Percentiles rank a stretch among this genome's conserved stretches.
Conservation (phyloP, 2,888 invertebrate species). For the Norana najaformis region DNA sequence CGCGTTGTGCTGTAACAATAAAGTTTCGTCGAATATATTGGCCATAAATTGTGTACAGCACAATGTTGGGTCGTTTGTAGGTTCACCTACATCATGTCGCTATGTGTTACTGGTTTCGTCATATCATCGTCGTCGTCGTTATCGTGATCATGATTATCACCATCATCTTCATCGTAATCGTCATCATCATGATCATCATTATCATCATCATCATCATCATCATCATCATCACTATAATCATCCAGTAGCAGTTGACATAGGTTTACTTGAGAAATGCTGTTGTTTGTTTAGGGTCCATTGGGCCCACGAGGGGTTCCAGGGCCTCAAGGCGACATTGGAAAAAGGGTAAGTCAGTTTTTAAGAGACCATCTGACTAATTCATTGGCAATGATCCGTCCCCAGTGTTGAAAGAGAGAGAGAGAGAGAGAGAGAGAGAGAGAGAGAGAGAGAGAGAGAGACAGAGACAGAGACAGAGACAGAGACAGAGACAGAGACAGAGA, state of each 20-base stretch:
- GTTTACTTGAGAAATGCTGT: not conserved
- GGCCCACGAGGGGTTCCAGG: conserved; percentile 45
- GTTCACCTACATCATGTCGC: too few species aligned
- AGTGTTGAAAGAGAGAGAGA: not conserved
- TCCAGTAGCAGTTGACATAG: too few species aligned
- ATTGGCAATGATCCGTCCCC: not conserved
- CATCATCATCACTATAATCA: too few species aligned
- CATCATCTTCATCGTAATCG: not conserved
- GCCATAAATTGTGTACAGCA: too few species aligned
- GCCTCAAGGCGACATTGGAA: conserved; percentile 45
- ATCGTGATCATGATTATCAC: not conserved
- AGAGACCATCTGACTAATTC: too few species aligned
- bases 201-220: not conserved
- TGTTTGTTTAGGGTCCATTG: conserved; percentile 39
- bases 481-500: too few species aligned
- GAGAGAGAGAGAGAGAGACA: too few species aligned
- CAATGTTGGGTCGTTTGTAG: too few species aligned
- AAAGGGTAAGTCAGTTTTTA: conserved; percentile 36
- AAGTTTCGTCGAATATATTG: not conserved
- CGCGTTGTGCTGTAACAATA: not conserved
- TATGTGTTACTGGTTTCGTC: not conserved
- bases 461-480: too few species aligned
- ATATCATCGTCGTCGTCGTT: not conserved
- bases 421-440: too few species aligned
- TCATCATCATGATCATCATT: not conserved